A percentile compares a stretch with the other conserved stretches of the same genome.
Conservation (phyloP, 2,797 vertebrate species). For the Diplodus puntazzo region DNA sequence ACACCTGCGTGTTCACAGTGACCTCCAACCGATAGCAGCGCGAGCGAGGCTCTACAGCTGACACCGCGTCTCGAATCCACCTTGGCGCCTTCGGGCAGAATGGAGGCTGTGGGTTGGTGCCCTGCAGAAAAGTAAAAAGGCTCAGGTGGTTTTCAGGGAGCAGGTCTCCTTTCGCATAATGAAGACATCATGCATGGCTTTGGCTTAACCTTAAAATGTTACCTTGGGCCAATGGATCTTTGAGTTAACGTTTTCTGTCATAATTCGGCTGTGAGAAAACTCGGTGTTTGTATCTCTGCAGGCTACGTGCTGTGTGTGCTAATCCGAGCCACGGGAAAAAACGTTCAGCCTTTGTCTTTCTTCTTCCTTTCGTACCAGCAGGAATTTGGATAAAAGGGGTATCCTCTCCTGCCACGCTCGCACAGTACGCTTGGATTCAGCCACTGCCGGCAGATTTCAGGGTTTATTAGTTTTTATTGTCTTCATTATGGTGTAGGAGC, state of each 20-base stretch:
- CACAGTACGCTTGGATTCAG: constrained; percentile 37
- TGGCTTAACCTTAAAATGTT: constrained; percentile 65
- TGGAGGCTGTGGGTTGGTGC: constrained; percentile 21
- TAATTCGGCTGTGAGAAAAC: constrained; percentile 46
- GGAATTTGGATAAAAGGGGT: constrained; percentile 47
- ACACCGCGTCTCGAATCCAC: constrained; percentile 48
- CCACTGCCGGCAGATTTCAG: constrained; percentile 29
- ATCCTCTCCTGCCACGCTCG: constrained; percentile 33
- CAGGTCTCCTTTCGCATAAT: constrained; percentile 36
- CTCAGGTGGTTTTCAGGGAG: constrained; percentile 42
- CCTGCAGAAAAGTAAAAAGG: constrained; percentile 1
- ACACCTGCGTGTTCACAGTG: constrained; percentile 49
- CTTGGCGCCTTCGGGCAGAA: constrained; percentile 46
- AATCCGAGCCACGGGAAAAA: constrained; percentile 48
- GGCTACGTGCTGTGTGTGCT: constrained; percentile 48
- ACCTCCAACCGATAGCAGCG: constrained; percentile 38
- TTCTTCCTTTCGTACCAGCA: constrained; percentile 23
- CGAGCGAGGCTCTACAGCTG: constrained; percentile 19
- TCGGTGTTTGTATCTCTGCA: constrained; percentile 37
- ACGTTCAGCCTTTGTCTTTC: constrained; percentile 49
- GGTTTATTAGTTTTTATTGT: constrained; percentile 47
- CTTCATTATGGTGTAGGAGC: constrained; percentile 32
- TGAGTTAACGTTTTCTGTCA: constrained; percentile 60
- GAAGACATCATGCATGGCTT: constrained; percentile 44
- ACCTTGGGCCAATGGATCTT: constrained; percentile 50